phyloP scores from a whole-genome alignment of 2,888 invertebrate genomes.

The Liodrosophila aerea region DNA sequence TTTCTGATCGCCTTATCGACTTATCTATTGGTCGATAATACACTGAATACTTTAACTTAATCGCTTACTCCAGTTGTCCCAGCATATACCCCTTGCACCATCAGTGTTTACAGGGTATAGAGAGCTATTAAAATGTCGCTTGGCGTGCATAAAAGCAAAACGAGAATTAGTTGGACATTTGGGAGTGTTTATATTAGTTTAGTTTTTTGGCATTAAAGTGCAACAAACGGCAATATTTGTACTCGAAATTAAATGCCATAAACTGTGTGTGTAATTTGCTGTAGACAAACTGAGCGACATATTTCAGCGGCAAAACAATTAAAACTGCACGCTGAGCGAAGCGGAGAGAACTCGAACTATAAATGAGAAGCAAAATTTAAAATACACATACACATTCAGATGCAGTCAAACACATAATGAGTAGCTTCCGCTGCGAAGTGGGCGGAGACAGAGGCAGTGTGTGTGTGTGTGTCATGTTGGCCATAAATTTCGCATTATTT shows the following conservation, averaged over 20 bases:
- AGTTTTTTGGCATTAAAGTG: conserved; percentile 44
- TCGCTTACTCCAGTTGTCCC: too few species aligned
- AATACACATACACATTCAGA: conserved; percentile 11
- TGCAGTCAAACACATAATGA: conserved; percentile 59
- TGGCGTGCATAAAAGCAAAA: not conserved
- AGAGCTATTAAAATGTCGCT: too few species aligned
- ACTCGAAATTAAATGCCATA: conserved; percentile 61
- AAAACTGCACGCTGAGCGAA: conserved; percentile 64
- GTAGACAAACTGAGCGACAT: conserved; percentile 29
- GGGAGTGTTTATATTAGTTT: conserved; percentile 32
- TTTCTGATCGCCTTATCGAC: too few species aligned
- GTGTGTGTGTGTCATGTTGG: conserved; percentile 56
- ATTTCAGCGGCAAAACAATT: conserved; percentile 67
- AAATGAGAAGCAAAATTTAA: conserved; percentile 3
- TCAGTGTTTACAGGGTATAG: too few species aligned
- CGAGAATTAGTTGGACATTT: conserved; percentile 10
- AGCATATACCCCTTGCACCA: too few species aligned
- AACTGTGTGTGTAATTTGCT: conserved; percentile 50
- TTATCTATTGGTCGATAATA: too few species aligned
- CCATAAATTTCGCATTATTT: conserved; percentile 72
- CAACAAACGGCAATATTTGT: conserved; percentile 25
- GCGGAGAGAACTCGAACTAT: conserved; percentile 15
- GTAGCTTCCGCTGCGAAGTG: conserved; percentile 53
- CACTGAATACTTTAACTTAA: too few species aligned
- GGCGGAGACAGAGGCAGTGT: not conserved